phyloP scores from a whole-genome alignment of 1,140 invertebrate species.

The Thaumetopoea pityocampa region DNA sequence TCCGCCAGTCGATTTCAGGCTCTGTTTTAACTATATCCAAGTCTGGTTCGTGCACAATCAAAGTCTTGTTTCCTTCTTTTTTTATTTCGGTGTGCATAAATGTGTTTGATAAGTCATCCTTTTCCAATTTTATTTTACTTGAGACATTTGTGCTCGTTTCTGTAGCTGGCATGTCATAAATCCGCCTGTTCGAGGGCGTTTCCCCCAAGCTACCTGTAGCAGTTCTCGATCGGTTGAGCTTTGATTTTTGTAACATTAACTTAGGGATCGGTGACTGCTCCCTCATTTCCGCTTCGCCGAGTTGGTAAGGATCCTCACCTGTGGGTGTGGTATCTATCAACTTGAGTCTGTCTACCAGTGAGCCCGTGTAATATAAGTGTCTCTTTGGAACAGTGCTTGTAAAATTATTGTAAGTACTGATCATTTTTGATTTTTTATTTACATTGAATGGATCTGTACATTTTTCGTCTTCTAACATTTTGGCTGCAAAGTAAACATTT shows the following conservation, averaged over 20 bases:
- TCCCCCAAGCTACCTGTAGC: conserved; percentile 21
- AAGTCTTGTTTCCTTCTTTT: conserved; percentile 31
- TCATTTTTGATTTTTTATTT: conserved; percentile 61
- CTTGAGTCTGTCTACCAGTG: conserved; percentile 51
- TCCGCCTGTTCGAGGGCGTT: conserved; percentile 26
- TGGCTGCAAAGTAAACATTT: conserved; percentile 17
- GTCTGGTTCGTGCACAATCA: conserved; percentile 39
- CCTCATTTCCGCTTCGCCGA: conserved; percentile 59
- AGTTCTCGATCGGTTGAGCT: conserved; percentile 46
- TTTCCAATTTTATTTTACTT: conserved; percentile 23
- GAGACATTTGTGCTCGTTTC: conserved; percentile 20
- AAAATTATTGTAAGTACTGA: conserved; percentile 53
- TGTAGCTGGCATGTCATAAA: conserved; percentile 36
- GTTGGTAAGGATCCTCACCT: conserved; percentile 61
- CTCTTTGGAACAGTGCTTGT: conserved; percentile 30
- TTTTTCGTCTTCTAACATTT: conserved; percentile 29
- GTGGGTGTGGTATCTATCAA: conserved; percentile 63
- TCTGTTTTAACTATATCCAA: conserved; percentile 49
- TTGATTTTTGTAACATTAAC: conserved; percentile 59
- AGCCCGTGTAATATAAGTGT: conserved; percentile 42
- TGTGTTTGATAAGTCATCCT: conserved; percentile 20
- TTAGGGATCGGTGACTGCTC: conserved; percentile 65
- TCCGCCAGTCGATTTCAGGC: conserved; percentile 42
- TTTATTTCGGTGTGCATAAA: conserved; percentile 29
- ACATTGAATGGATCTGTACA: conserved; percentile 32